Conservation (phyloP, 1,140 invertebrate genomes). For the Ostrea edulis region DNA sequence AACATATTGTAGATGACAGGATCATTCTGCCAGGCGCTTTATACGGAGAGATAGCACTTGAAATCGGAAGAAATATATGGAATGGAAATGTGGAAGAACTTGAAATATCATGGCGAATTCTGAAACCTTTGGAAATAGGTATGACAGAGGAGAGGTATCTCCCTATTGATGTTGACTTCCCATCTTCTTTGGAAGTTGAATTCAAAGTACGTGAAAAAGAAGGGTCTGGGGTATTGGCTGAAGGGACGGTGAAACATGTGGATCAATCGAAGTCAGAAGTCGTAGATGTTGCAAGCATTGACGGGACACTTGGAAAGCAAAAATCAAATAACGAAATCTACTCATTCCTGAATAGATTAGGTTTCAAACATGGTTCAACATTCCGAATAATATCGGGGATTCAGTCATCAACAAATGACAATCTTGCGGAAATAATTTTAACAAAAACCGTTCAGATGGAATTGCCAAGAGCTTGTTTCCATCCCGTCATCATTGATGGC, state of each 20-base stretch:
- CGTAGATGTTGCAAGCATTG: background rate
- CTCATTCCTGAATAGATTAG: background rate
- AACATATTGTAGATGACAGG: conserved; percentile 41
- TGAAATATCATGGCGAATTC: conserved; percentile 20
- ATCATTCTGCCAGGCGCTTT: conserved; percentile 51
- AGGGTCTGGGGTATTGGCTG: background rate
- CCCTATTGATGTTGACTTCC: background rate
- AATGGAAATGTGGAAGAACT: background rate
- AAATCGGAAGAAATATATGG: conserved; percentile 31
- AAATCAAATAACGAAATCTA: background rate
- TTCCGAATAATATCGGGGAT: background rate
- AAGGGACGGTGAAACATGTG: background rate
- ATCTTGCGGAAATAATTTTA: background rate
- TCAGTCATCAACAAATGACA: background rate
- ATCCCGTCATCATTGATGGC: conserved; percentile 32
- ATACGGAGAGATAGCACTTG: conserved; percentile 51
- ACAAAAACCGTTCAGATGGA: background rate
- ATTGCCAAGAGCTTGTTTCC: background rate
- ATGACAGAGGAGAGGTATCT: background rate
- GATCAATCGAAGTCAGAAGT: background rate
- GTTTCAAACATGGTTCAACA: background rate
- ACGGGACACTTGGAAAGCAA: background rate
- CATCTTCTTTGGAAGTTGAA: background rate
- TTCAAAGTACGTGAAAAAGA: background rate
- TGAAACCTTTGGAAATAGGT: background rate